Base-by-base conservation (phyloP, 2,113 vertebrate genomes). In the Acrocephalus arundinaceus region DNA sequence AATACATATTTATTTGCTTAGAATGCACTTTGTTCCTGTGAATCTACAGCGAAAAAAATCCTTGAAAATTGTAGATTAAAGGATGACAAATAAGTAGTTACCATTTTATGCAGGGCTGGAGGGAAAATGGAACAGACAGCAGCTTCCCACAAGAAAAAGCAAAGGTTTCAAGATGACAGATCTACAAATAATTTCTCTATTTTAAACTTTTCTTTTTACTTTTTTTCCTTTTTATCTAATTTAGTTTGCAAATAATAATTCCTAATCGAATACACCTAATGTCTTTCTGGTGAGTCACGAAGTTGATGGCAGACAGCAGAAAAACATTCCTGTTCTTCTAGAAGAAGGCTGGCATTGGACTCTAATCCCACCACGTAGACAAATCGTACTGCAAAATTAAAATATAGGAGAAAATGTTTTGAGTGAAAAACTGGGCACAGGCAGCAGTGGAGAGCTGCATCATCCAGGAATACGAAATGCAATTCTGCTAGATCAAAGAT, bases 181-280 rank as follows among this genome's bases (percentile, higher is more conserved):
- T 58, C 1, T 15, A 23, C 13, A 58, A 86, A 43, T 25, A 7
- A 1, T 13, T 68, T 57, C 11, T 35, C 33, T 20, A 12, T 80
- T 63, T 48, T 31, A 30, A 43, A 68, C 6, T 1, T 49, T 12
- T 21, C 0, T 33, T 58, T 15, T 37, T 7, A 0, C 15, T 24
- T 21, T 30, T n/a, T 20, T 24, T 43, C 3, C 49, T 66, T 66
- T 74, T 52, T 3, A 33, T 52, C 5, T n/a, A 39, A 66, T 61
- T 67, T 35, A 25, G 23, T 25, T 76, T 68, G 15, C 17, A 62
- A 76, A 54, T 41, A 61, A 75, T 31, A 55, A 62, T 35, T 62
- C 24, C 5, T 62, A 27, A 82, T 33, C 21, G 48, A 67, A 30
- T 67, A 7, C 14, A 75, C 21, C 6, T 28, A 21, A 39, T 52